Percentiles rank a stretch among this genome's conserved stretches.
These are phyloP conservation scores for Athene noctua DNA, from an alignment of 2,113 vertebrate genomes.

Conservation along the genomic window DNA sequence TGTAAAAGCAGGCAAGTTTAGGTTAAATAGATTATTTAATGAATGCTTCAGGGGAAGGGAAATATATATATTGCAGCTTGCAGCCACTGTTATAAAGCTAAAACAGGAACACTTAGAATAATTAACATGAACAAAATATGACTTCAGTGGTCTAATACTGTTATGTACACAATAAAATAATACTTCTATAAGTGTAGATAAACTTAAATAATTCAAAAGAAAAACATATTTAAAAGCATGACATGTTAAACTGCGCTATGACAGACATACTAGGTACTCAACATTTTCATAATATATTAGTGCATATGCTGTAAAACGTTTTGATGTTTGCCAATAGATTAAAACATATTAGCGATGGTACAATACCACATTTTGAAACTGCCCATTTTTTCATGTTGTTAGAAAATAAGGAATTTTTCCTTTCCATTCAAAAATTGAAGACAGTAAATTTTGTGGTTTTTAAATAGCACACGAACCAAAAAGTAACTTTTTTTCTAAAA, in stretches of 20 bases:
- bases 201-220: constrained; percentile 64
- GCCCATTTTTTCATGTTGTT: neutral
- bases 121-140: constrained; percentile 53
- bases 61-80: neutral
- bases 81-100: constrained; percentile 7
- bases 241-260: neutral
- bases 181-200: constrained; percentile 75
- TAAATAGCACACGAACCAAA: neutral
- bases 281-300: neutral
- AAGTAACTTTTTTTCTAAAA: neutral
- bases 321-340: neutral
- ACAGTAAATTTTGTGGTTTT: neutral
- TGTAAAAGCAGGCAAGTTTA: constrained; percentile 6
- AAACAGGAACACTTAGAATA: constrained; percentile 14
- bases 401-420: neutral
- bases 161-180: constrained; percentile 82
- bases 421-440: neutral
- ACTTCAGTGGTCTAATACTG: constrained; percentile 80
- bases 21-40: constrained; percentile 11
- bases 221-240: constrained; percentile 47
- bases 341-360: neutral
- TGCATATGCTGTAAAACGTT: neutral
- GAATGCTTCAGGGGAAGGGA: neutral
- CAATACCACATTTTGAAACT: neutral
- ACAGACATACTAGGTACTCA: neutral